Evolutionary conservation across 2,113 vertebrate genomes (phyloP), one percentile per base, ranked within the genome.

Genomic region (Tragelaphus buxtoni): DNA sequence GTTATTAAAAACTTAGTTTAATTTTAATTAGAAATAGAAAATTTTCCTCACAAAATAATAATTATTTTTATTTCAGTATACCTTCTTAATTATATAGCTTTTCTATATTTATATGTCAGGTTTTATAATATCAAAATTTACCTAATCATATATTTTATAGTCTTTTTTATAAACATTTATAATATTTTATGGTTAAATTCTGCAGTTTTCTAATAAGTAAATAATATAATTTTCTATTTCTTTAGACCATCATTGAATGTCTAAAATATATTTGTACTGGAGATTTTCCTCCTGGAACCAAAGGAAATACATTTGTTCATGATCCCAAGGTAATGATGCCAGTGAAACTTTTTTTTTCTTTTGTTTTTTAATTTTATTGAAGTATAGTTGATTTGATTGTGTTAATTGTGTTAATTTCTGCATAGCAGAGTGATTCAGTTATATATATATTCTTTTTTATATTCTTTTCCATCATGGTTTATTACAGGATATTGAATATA

Each of bases 161-260:
- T 92, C 61, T 74, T 9, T 58, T 22, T 93, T 55, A 53, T 74
- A 83, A 84, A 84, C 69, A 72, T 93, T 90, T 65, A 42, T 88
- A 92, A 84, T 93, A 76, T 92, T 90, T 92, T 95, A 60, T 77
- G 35, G 53, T 83, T 90, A 87, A 63, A 7, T 51, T 79, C 26
- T 93, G 4, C n/a, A 16, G 13, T 86, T 97, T 45, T 80, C 17
- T 69, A 42, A 42, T 69, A 76, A 90, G 51, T 89, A 93, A 85
- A 26, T 89, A 83, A 79, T 94, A 35, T 35, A 55, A 28, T 90
- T 88, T 98, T 98, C 12, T 97, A 0, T 98, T 98, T 98, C 72
- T 97, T 86, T 98, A 99, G 99, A 99, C 99, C 84, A 99, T 99
- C 92, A 99, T 99, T 97, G 99, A 99, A 98, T 99, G 99, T 95